These are phyloP conservation scores for Carettochelys insculpta DNA, from an alignment of 2,113 vertebrate genomes.

Conservation along the genomic window DNA sequence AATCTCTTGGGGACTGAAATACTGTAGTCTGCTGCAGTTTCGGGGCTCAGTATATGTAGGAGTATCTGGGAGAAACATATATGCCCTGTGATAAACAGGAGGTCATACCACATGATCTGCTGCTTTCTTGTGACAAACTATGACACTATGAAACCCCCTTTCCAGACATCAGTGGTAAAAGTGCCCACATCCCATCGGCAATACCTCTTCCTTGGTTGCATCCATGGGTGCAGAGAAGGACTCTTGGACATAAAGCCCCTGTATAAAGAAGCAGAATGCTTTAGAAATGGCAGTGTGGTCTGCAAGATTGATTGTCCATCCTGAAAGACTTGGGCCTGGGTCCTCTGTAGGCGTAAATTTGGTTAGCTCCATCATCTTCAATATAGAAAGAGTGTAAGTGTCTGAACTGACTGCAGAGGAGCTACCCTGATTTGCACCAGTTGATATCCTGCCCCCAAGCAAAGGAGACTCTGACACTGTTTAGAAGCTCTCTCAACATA, in stretches of 20 bases:
- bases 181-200: background rate
- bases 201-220: background rate
- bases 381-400: background rate
- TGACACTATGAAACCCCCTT: fast-evolving
- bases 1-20: background rate
- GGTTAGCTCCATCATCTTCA: background rate
- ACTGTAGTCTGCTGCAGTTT: background rate
- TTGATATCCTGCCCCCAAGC: background rate
- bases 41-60: background rate
- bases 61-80: background rate
- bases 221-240: background rate
- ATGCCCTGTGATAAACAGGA: background rate
- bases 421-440: background rate
- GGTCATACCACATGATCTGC: background rate
- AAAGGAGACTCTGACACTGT: background rate
- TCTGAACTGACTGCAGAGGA: background rate
- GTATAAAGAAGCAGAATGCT: background rate
- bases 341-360: background rate
- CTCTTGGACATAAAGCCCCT: background rate
- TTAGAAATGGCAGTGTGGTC: background rate
- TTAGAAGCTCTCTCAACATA: background rate
- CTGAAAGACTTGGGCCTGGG: background rate
- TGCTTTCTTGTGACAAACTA: background rate
- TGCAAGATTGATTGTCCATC: background rate
- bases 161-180: background rate